Conservation (phyloP, 2,113 vertebrate genomes). For the Pangasianodon hypophthalmus region DNA sequence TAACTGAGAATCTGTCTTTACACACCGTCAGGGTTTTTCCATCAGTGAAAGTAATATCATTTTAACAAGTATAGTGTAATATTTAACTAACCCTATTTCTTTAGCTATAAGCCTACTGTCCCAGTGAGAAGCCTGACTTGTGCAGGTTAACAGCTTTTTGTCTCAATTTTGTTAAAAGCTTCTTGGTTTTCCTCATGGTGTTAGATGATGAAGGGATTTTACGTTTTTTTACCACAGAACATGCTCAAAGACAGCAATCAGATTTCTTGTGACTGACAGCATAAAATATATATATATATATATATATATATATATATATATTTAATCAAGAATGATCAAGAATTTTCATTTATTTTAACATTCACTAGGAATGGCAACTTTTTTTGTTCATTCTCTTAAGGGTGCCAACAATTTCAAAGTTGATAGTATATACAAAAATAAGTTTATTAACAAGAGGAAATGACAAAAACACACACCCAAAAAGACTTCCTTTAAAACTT, state of each 20-base stretch:
- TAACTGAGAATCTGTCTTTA: no score
- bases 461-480: not conserved
- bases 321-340: no score
- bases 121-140: not conserved
- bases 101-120: not conserved
- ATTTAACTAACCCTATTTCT: not conserved
- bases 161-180: not conserved
- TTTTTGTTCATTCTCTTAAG: not conserved
- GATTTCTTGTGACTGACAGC: not conserved
- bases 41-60: no score
- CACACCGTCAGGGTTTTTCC: no score
- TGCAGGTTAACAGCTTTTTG: not conserved
- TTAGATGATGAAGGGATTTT: not conserved
- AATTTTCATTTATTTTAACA: not conserved
- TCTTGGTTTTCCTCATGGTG: not conserved
- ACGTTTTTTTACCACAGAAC: not conserved
- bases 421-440: not conserved
- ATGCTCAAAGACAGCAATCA: not conserved
- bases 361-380: not conserved
- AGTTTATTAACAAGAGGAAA: not conserved
- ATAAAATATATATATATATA: no score
- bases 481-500: conserved; percentile 75
- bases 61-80: not conserved
- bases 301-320: no score
- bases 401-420: not conserved